Evolutionary conservation across 2,113 vertebrate genomes (phyloP).

Genomic region (Pongo abelii): DNA sequence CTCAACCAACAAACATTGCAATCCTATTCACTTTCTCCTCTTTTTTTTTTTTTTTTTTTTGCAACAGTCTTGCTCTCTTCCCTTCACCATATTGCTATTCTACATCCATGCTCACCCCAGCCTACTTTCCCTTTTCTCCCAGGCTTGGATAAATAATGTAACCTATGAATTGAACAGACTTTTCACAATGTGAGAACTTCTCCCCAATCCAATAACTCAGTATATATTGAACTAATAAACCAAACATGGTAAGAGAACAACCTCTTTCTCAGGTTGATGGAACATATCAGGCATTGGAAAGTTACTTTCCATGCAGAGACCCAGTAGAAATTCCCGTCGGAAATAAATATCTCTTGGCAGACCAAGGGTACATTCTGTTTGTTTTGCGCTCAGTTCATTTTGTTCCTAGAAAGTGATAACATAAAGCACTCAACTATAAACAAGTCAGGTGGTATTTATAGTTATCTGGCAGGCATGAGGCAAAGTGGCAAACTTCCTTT

Average conservation of each 20-base stretch:
- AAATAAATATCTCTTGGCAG: not conserved
- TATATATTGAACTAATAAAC: not conserved
- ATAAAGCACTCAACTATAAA: not conserved
- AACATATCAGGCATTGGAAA: not conserved
- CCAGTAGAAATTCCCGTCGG: not conserved
- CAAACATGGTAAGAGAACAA: not conserved
- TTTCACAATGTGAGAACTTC: not conserved
- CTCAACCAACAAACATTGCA: not conserved
- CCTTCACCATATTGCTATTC: not conserved
- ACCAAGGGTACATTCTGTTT: not conserved
- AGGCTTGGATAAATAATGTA: not conserved
- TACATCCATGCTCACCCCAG: no score
- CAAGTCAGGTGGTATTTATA: not conserved
- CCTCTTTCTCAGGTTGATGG: not conserved
- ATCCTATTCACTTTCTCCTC: not conserved
- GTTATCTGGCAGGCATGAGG: not conserved
- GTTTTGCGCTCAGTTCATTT: constrained; percentile 2
- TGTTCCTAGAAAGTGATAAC: not conserved
- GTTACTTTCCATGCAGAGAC: not conserved
- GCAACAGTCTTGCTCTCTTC: not conserved
- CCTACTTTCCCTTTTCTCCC: not conserved
- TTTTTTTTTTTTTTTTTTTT: not conserved
- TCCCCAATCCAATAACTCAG: not conserved
- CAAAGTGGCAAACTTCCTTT: not conserved
- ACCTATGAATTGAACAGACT: not conserved